Percentiles rank a stretch among this genome's conserved stretches.
phyloP scores from a whole-genome alignment of 2,888 invertebrate genomes.

The Julus scanicus region DNA sequence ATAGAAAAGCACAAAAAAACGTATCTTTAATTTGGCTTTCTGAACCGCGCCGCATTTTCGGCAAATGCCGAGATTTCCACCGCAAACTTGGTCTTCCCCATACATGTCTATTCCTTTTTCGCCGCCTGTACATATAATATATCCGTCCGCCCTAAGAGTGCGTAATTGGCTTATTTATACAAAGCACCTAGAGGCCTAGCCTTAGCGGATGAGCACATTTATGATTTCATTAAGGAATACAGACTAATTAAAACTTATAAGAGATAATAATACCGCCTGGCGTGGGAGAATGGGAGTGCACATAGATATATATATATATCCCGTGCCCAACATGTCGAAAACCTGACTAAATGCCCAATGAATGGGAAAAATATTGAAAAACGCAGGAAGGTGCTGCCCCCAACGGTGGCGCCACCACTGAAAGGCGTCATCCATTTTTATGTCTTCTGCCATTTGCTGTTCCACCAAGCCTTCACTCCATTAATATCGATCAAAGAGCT shows the following conservation, averaged over 20 bases:
- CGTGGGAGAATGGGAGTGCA: not conserved
- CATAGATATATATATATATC: not conserved
- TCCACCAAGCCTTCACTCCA: not conserved
- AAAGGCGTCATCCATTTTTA: constrained; percentile 32
- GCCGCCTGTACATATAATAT: not conserved
- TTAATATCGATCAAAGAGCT: not conserved
- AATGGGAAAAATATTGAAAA: not conserved
- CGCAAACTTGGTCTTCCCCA: not conserved
- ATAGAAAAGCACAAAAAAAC: not conserved
- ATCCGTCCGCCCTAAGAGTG: constrained; percentile 1
- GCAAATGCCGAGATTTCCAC: not conserved
- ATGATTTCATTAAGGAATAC: constrained; percentile 39
- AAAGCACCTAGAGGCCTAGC: constrained; percentile 24
- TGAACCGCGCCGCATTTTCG: not conserved
- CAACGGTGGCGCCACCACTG: constrained; percentile 15
- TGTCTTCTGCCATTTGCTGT: not conserved
- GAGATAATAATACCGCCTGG: constrained; percentile 26
- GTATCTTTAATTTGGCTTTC: not conserved
- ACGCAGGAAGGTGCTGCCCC: constrained; percentile 26
- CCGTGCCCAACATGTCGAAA: not conserved
- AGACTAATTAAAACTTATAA: constrained; percentile 38
- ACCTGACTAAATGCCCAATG: not conserved
- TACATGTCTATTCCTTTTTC: not conserved
- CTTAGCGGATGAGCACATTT: constrained; percentile 36
- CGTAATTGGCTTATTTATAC: constrained; percentile 15